These are phyloP conservation scores for Oikopleura vanhoeffeni DNA, from an alignment of 23 tunicate species.

Conservation along the genomic window DNA sequence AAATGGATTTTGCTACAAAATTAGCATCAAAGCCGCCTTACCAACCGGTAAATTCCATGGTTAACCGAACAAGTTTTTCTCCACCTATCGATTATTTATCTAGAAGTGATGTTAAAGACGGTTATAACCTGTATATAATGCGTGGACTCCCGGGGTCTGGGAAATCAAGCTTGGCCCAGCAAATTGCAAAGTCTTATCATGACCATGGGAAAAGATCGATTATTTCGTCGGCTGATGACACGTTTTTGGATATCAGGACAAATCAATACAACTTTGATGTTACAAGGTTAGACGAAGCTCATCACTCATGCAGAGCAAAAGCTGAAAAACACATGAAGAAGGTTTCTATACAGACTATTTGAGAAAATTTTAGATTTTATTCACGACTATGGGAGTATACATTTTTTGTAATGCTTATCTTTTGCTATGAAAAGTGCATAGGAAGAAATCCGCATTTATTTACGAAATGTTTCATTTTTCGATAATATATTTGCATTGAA, in stretches of 20 bases:
- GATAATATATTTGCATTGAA: too few relatives aligned
- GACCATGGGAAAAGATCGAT: neutral
- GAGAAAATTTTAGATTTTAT: neutral
- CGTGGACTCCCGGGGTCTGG: slow-evolving; percentile 13
- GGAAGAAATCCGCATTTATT: too few relatives aligned
- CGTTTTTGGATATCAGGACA: neutral
- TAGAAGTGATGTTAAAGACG: neutral
- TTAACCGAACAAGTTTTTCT: neutral
- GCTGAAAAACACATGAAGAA: slow-evolving; percentile 10
- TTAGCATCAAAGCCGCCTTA: neutral
- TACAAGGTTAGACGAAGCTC: neutral
- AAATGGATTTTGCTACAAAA: neutral
- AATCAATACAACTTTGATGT: neutral
- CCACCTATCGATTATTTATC: neutral
- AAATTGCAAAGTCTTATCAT: neutral
- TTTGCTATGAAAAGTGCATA: too few relatives aligned
- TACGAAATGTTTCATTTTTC: too few relatives aligned
- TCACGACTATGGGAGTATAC: too few relatives aligned
- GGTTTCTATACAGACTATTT: neutral
- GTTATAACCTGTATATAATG: slow-evolving; percentile 2
- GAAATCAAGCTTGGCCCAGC: neutral
- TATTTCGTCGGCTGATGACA: neutral
- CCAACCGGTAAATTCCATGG: neutral
- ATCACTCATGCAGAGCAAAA: neutral
- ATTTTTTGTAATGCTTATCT: too few relatives aligned